These are phyloP conservation scores for Pangasius mekongensis DNA, from an alignment of 2,797 vertebrate species.

Conservation along the genomic window DNA sequence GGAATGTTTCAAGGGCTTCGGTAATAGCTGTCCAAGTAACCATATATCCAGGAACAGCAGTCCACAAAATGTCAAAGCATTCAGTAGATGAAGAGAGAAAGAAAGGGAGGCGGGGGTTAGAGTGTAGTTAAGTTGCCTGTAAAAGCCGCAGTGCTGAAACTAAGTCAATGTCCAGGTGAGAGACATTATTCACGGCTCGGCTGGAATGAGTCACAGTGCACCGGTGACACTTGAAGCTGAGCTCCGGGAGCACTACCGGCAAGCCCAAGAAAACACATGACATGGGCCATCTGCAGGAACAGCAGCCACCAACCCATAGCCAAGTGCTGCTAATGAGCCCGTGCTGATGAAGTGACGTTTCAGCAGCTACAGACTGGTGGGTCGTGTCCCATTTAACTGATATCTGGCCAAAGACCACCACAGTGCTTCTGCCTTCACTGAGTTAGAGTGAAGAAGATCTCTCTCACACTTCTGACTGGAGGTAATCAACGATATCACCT, in stretches of 20 bases:
- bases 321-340: conserved; percentile 47
- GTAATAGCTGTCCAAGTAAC: conserved; percentile 55
- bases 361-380: conserved; percentile 26
- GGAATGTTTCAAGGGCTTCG: conserved; percentile 59
- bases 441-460: neutral
- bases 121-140: conserved; percentile 67
- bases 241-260: conserved; percentile 7
- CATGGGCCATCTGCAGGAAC: conserved; percentile 45
- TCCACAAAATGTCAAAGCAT: conserved; percentile 61
- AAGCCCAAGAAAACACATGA: conserved; percentile 28
- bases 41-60: conserved; percentile 45
- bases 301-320: conserved; percentile 30
- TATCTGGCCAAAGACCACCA: conserved; percentile 19
- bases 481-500: conserved; percentile 13
- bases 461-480: neutral
- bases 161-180: conserved; percentile 71
- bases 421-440: neutral
- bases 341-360: conserved; percentile 36
- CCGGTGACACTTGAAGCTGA: conserved; percentile 36
- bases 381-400: conserved; percentile 40
- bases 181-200: conserved; percentile 66
- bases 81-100: conserved; percentile 36
- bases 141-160: conserved; percentile 69
- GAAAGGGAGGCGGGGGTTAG: neutral
- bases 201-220: conserved; percentile 41